Evolutionary conservation across 35 echinoderm and acorn worm species (phyloP), one percentile per base, ranked within the genome.

Genomic region (Chiridota heheva): DNA sequence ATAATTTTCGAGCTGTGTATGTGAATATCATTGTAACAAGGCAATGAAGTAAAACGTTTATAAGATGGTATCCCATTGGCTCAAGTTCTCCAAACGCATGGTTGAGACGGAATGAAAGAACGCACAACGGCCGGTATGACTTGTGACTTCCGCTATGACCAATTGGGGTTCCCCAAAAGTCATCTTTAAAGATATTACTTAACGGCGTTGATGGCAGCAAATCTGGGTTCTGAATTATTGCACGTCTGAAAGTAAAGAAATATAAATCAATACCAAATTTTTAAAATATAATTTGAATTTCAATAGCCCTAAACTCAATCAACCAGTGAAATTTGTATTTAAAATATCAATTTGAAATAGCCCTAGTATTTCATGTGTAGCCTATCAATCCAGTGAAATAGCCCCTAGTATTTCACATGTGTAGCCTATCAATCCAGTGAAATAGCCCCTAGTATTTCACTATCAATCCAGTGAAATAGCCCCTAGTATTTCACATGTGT

Each of bases 131-230:
- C 18, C 93, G 88, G 67, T 96, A 96, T 44, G 93, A 96, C 34
- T 96, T 96, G 63, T 96, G 93, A 26, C 88, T 91, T 35, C 93
- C 93, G 45, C 87, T 87, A 64, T 90, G 93, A 3, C 46, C 60
- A 7, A 96, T 84, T 15, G 93, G 93, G 30, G 93, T 96, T 18
- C 93, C 93, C 93, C 93, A 96, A 73, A 96, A 96, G 70, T 96
- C 93, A 38, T 96, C 51, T 7, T 42, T 72, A 45, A 90, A 90
- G 42, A 96, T 82, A 26, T 96, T 81, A 20, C 36, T 58, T 31
- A 86, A 61, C 37, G 93, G 88, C 0, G 93, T 87, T 0, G 90
- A 72, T 29, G 88, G 83, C 36, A 82, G 42, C 53, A 96, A 65
- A 47, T 96, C 93, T 42, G 90, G 93, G 77, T 96, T 96, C 73